Evolutionary conservation across 2,113 vertebrate genomes (phyloP).

Genomic region (Chlorodrepanis virens): DNA sequence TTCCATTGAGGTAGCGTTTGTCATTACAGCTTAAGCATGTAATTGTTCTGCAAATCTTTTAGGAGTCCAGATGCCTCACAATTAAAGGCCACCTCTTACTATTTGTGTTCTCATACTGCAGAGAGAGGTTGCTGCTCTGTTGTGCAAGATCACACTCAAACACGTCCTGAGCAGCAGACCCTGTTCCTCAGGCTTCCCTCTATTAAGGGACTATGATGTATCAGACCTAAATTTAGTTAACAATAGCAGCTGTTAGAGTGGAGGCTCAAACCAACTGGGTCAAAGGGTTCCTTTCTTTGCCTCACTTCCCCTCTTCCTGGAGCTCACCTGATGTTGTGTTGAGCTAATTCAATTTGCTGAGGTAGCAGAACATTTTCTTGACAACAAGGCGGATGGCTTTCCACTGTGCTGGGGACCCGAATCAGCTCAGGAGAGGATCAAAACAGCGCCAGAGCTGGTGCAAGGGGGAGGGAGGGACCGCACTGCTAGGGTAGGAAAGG

Average conservation of each 20-base stretch:
- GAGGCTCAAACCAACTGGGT: not conserved
- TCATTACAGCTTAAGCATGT: not conserved
- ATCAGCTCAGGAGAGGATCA: not conserved
- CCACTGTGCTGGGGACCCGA: not conserved
- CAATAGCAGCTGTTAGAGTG: constrained; percentile 9
- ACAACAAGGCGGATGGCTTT: not conserved
- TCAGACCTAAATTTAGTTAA: constrained; percentile 47
- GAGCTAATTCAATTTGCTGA: not conserved
- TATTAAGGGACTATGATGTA: not conserved
- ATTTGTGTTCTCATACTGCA: not conserved
- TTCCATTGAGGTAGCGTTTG: not conserved
- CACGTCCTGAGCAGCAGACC: not conserved
- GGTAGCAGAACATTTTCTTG: not conserved
- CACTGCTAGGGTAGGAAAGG: not conserved
- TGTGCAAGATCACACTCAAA: not conserved
- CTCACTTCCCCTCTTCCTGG: not conserved
- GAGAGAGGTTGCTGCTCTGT: not conserved
- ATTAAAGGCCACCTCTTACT: not conserved
- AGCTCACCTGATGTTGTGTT: not conserved
- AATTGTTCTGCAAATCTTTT: constrained; percentile 17
- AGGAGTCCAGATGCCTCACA: constrained; percentile 29
- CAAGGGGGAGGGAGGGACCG: not conserved
- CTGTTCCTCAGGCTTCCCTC: not conserved
- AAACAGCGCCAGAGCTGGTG: not conserved
- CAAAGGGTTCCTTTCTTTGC: not conserved